Percentiles rank a stretch among this genome's conserved stretches.
Evolutionary conservation across 2,888 invertebrate species (phyloP).

Genomic region (Agrochola lota): DNA sequence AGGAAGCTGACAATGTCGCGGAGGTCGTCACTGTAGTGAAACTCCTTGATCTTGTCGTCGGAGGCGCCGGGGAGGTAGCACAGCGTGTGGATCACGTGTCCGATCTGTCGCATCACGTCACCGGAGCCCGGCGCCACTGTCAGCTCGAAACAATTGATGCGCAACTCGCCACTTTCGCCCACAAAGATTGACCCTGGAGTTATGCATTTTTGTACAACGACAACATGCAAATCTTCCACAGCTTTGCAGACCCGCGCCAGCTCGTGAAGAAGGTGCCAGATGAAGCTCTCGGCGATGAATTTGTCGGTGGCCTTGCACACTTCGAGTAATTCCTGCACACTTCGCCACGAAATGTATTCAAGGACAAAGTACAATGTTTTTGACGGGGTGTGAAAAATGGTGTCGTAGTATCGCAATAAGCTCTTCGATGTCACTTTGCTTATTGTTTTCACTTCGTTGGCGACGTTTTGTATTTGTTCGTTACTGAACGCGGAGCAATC

Average conservation of each 20-base stretch:
- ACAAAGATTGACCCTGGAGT: conserved; percentile 80
- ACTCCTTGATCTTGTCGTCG: conserved; percentile 72
- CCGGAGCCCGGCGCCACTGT: conserved; percentile 42
- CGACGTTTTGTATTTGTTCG: conserved; percentile 85
- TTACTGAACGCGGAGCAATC: conserved; percentile 84
- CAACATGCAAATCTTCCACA: conserved; percentile 76
- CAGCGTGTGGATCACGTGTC: conserved; percentile 74
- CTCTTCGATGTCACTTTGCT: conserved; percentile 80
- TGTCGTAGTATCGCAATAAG: conserved; percentile 86
- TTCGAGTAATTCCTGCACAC: conserved; percentile 80
- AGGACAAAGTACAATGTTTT: conserved; percentile 88
- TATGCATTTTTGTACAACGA: conserved; percentile 80
- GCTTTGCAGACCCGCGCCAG: conserved; percentile 80
- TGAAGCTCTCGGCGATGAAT: conserved; percentile 82
- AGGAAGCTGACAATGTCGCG: conserved; percentile 81
- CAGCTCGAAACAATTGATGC: conserved; percentile 85
- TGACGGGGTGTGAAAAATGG: conserved; percentile 86
- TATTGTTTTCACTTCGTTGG: conserved; percentile 85
- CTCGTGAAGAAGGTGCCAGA: conserved; percentile 85
- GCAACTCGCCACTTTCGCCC: conserved; percentile 79
- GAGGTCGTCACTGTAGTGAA: conserved; percentile 84
- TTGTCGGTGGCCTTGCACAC: conserved; percentile 79
- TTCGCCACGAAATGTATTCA: conserved; percentile 85
- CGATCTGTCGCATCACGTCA: conserved; percentile 80
- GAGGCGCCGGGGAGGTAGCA: conserved; percentile 51